Conservation (phyloP, 2,888 invertebrate species). For the Peribatodes rhomboidaria region DNA sequence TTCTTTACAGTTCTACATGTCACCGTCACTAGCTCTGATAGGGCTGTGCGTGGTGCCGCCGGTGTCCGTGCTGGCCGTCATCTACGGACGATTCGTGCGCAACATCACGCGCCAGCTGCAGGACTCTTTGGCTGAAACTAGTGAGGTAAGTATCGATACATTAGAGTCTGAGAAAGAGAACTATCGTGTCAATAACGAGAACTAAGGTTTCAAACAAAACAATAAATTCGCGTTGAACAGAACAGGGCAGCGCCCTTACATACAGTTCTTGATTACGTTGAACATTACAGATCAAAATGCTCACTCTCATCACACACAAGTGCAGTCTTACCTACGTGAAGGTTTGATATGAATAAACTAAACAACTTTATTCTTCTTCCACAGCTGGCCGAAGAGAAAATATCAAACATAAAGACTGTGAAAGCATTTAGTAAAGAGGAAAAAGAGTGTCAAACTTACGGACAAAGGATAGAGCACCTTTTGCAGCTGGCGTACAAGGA, state of each 20-base stretch:
- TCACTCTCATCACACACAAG: too few relatives aligned
- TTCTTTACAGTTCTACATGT: constrained; percentile 93
- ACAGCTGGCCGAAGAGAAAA: constrained; percentile 95
- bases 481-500: constrained; percentile 94
- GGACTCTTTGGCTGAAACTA: constrained; percentile 88
- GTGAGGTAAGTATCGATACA: constrained; percentile 62
- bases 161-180: too few relatives aligned
- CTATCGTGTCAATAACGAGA: too few relatives aligned
- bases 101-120: constrained; percentile 93
- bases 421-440: constrained; percentile 96
- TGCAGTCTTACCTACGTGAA: too few relatives aligned
- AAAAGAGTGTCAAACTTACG: constrained; percentile 91
- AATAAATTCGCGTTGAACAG: too few relatives aligned
- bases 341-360: too few relatives aligned
- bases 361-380: constrained; percentile 32
- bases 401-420: constrained; percentile 96
- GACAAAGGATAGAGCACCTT: constrained; percentile 89
- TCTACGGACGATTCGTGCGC: constrained; percentile 94
- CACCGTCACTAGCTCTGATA: constrained; percentile 94
- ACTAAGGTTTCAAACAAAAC: too few relatives aligned
- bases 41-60: constrained; percentile 96
- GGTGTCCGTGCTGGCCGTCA: constrained; percentile 92
- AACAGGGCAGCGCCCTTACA: too few relatives aligned
- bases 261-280: too few relatives aligned
- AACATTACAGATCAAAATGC: too few relatives aligned